These are phyloP conservation scores for Euura lappo DNA, from an alignment of 1,140 invertebrate species.

Conservation along the genomic window DNA sequence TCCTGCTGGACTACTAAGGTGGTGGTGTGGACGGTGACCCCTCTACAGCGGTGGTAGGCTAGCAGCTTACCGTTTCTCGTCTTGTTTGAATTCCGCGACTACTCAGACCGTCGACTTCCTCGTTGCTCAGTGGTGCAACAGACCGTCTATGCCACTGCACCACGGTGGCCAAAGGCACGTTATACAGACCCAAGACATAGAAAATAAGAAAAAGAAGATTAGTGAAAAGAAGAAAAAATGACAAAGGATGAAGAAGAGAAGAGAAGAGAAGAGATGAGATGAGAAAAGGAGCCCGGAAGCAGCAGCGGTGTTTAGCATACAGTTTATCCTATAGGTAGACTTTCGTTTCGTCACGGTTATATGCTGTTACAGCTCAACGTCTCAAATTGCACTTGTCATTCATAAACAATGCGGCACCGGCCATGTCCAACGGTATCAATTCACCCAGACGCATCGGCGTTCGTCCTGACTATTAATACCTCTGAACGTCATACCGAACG, in stretches of 20 bases:
- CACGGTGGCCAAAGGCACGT: no score
- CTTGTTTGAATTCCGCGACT: constrained; percentile 1
- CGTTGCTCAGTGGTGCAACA: neutral
- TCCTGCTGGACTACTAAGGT: neutral
- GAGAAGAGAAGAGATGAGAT: no score
- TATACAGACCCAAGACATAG: no score
- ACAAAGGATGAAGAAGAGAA: neutral
- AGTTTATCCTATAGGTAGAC: no score
- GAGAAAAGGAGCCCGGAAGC: neutral
- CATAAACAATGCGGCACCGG: neutral
- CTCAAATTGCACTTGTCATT: constrained; percentile 7
- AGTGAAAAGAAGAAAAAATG: neutral
- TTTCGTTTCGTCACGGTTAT: no score
- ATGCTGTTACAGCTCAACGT: neutral
- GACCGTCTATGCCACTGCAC: neutral
- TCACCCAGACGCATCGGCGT: neutral
- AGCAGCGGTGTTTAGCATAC: neutral
- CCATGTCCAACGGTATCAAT: neutral
- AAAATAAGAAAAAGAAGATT: neutral
- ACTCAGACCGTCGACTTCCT: neutral
- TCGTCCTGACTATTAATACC: neutral
- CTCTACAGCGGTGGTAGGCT: no score
- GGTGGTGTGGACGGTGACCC: neutral
- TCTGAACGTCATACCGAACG: neutral
- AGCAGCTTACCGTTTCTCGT: neutral